Base-by-base conservation (phyloP, 2,113 vertebrate genomes). In the Pogona vitticeps region DNA sequence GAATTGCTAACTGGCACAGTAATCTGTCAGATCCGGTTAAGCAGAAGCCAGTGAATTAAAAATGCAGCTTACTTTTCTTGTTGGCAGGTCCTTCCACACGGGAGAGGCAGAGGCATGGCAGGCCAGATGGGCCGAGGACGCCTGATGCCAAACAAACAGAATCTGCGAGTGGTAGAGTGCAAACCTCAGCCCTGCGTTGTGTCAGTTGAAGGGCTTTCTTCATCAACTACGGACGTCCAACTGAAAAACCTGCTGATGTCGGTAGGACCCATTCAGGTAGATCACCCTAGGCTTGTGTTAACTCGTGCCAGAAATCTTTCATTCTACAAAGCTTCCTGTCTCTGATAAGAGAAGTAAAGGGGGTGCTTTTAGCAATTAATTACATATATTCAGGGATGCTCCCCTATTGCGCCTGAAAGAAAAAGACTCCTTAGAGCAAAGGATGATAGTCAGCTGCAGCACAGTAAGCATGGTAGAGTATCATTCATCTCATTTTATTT, bases 251-350 rank as follows among this genome's bases (percentile, higher is more conserved):
- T 99, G 88, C 97, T 99, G 91, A 97, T 97, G 95, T 99, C 99
- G 33, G 98, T 99, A 82, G 99, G 99, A 68, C 98, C 98, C 92
- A 98, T 99, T 85, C 98, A 99, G 98, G 99, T 99, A 95, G 83
- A 95, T 92, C 76, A 61, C 61, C 88, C 68, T 85, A 31, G 0
- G 40, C 31, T 81, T 90, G 84, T 89, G 83, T 71, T 65, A 52
- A 46, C 87, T 90, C 80, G 86, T 91, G 92, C 91, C 91, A 82
- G 86, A 94, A 90, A 90, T 79, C 83, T 88, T 92, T 90, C 90
- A 73, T 82, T 88, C 85, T 6, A 0, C 78, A 82, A 86, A 93
- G 77, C 86, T 91, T 83, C 90, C 33, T 90, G 91, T 93, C 88
- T 40, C 87, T 85, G 90, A 87, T 28, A 46, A 90, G 82, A 56